Percentiles rank a stretch among this genome's conserved stretches.
Conservation (phyloP, 2,113 vertebrate genomes). For the Oceanites oceanicus region DNA sequence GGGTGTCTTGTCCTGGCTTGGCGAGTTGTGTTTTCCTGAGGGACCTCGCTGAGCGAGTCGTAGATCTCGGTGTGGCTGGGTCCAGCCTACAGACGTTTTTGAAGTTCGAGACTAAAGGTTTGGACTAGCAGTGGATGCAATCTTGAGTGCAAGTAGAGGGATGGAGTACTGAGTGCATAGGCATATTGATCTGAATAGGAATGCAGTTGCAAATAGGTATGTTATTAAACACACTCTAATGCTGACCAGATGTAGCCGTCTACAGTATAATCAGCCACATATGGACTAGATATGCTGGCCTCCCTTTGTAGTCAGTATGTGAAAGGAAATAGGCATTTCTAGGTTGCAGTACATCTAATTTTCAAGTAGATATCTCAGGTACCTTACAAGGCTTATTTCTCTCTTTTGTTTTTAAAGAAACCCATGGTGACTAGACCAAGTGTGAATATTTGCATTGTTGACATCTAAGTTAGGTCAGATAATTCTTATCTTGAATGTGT, state of each 20-base stretch:
- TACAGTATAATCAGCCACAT: constrained; percentile 10
- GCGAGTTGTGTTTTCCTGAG: neutral
- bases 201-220: constrained; percentile 30
- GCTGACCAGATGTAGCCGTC: constrained; percentile 21
- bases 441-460: neutral
- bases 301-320: constrained; percentile 45
- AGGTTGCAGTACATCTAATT: neutral
- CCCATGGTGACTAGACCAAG: neutral
- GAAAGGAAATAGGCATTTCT: constrained; percentile 19
- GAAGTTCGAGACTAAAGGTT: constrained; percentile 19
- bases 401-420: neutral
- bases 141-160: neutral
- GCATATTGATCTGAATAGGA: constrained; percentile 19
- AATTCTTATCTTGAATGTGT: neutral
- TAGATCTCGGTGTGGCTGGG: neutral
- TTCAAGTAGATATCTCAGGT: neutral
- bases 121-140: neutral
- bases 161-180: neutral
- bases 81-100: neutral
- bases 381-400: neutral
- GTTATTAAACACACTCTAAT: neutral
- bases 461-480: neutral
- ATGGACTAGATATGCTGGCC: neutral
- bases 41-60: fast-evolving
- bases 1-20: neutral